Evolutionary conservation across 2,888 invertebrate genomes (phyloP), one percentile per base, ranked within the genome.

Genomic region (Ptilodon capucinus): DNA sequence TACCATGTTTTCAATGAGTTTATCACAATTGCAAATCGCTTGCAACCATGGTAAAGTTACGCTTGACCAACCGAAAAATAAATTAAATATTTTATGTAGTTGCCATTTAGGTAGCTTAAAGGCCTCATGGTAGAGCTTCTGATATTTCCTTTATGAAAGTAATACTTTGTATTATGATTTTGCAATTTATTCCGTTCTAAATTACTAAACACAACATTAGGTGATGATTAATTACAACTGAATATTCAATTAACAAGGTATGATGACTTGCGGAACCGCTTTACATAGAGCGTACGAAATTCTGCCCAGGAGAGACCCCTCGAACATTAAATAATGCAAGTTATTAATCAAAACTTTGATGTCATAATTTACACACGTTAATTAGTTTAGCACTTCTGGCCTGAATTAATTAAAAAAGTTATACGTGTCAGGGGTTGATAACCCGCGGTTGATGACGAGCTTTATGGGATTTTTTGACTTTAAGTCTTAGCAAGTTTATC

Each of bases 321-420:
- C 44, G 42, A 46, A 47, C 46, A 19, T 46, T 73, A 56, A 64
- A 71, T 68, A 65, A 71, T 68, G 62, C 57, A 64, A 61, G 52
- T 49, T 56, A 58, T 65, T 69, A 63, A 67, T 67, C 67, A 71
- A 59, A 71, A 64, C 52, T 68, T 68, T 56, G 51, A 42, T 46
- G 49, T 51, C 44, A 51, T 47, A 48, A 58, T 65, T 60, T 61
- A 71, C 76, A 78, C 75, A 69, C 64, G 63, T 51, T 74, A 76
- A 79, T 80, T 75, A 80, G 66, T 69, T 71, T 53, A 56, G 53
- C 71, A 78, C 72, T 69, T 70, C 67, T 68, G 64, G 50, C 48
- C 39, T 46, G 62, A 68, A 69, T 70, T 78, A 72, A 78, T 77
- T 78, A 69, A 71, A 75, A 76, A 78, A 73, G 65, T 77, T 73